Evolutionary conservation across 2,113 vertebrate genomes (phyloP).

Genomic region (Pipa parva): DNA sequence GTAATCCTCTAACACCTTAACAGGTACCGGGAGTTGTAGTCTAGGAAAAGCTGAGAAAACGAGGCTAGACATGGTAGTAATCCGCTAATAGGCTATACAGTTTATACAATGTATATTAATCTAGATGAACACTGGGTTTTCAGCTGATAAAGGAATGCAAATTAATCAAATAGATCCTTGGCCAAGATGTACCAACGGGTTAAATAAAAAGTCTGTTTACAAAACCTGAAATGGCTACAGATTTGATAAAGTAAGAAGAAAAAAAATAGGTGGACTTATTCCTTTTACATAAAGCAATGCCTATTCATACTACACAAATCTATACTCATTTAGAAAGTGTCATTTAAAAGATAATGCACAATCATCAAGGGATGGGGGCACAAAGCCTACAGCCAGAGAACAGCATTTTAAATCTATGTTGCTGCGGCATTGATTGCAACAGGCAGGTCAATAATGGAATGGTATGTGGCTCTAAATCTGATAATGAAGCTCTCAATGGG

Average conservation of each 20-base stretch:
- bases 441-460: slow-evolving; percentile 71
- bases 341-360: slow-evolving; percentile 60
- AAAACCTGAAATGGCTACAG: too few species aligned
- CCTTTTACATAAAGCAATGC: slow-evolving; percentile 37
- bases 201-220: too few species aligned
- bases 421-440: slow-evolving; percentile 70
- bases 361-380: slow-evolving; percentile 52
- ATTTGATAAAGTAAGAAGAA: slow-evolving; percentile 37
- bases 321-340: slow-evolving; percentile 56
- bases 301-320: slow-evolving; percentile 42
- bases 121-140: too few species aligned
- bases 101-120: too few species aligned
- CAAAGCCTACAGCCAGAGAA: slow-evolving; percentile 48
- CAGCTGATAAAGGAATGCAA: too few species aligned
- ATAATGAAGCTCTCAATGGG: slow-evolving; percentile 71
- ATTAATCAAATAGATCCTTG: too few species aligned
- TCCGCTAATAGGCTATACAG: too few species aligned
- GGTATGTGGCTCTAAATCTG: slow-evolving; percentile 70
- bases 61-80: too few species aligned
- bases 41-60: too few species aligned
- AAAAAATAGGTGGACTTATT: slow-evolving; percentile 36
- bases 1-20: too few species aligned
- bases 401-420: slow-evolving; percentile 64
- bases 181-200: too few species aligned
- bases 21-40: too few species aligned